Base-by-base conservation (phyloP, 2,888 invertebrate genomes). In the Megastigmus dorsalis region DNA sequence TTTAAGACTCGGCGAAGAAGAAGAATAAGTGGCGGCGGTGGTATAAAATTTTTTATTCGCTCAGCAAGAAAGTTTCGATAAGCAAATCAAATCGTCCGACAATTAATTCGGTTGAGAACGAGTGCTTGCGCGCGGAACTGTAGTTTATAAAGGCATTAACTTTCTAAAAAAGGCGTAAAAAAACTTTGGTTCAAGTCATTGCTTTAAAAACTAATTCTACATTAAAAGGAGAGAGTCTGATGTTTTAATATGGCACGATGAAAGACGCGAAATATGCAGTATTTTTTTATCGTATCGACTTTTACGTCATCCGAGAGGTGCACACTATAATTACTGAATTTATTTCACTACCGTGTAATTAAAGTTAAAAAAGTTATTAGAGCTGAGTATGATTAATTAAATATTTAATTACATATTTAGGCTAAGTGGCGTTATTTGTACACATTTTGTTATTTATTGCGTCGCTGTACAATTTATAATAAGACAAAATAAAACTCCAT, bases 201-300 rank as follows among this genome's bases (percentile, higher is more conserved):
- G 59, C 23, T 30, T 48, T 48, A 62, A 62, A 62, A 60, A 62
- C n/a, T 48, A 48, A 62, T 28, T 9, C 43, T 33, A 13, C 62
- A 13, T 63, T 50, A 63, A 63, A 52, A 63, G n/a, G 41, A 36
- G 30, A 20, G 41, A 36, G 30, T 30, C 45, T 60, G 28, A 60
- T 60, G 23, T 10, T 36, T n/a, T 50, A 50, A 50, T 63, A 36
- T 63, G n/a, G n/a, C n/a, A n/a, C 7, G 36, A 48, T 63, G 50
- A 48, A 36, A 50, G 26, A 30, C 6, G 13, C 9, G 30, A 20
- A 45, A 28, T 23, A 18, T 1, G 15, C 28, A 7, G 5, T 30
- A 7, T 7, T 15, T 4, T 30, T 33, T 48, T 43, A 43, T 15
- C 59, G 18, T n/a, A 10, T 33, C 9, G 20, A 36, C 63, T 50